Percentiles rank a stretch among this genome's conserved stretches.
These are phyloP conservation scores for Megaceryle alcyon DNA, from an alignment of 2,797 vertebrate genomes.

Conservation along the genomic window DNA sequence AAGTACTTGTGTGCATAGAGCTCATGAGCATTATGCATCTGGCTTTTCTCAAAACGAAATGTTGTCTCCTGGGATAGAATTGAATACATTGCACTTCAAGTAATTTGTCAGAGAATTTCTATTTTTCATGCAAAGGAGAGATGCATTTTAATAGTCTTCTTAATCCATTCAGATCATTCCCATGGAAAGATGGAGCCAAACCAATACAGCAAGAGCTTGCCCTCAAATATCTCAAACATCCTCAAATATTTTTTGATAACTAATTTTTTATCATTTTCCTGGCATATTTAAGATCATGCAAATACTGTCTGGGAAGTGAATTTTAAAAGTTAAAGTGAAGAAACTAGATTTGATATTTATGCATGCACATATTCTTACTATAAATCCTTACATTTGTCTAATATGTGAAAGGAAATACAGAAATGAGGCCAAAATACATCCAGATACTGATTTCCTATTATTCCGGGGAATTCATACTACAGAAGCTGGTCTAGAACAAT, in stretches of 20 bases:
- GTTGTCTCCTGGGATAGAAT: neutral
- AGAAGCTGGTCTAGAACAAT: neutral
- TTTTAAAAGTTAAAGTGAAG: neutral
- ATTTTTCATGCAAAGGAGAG: neutral
- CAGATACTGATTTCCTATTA: neutral
- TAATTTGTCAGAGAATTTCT: constrained; percentile 12
- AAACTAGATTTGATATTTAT: neutral
- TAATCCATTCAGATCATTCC: neutral
- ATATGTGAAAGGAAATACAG: neutral
- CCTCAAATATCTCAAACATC: neutral
- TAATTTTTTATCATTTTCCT: neutral
- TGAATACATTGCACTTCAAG: neutral
- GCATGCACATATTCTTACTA: neutral
- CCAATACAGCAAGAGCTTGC: neutral
- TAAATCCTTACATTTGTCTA: neutral
- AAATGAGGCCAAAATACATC: neutral
- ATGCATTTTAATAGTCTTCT: neutral
- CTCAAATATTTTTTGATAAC: neutral
- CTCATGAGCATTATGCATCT: neutral
- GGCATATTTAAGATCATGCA: neutral
- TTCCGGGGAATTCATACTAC: neutral
- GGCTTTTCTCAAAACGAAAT: constrained; percentile 12
- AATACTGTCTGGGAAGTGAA: neutral
- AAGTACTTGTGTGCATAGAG: neutral
- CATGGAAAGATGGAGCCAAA: neutral